These are phyloP conservation scores for Frankliniella intonsa DNA, from an alignment of 2,888 invertebrate species.

Conservation along the genomic window DNA sequence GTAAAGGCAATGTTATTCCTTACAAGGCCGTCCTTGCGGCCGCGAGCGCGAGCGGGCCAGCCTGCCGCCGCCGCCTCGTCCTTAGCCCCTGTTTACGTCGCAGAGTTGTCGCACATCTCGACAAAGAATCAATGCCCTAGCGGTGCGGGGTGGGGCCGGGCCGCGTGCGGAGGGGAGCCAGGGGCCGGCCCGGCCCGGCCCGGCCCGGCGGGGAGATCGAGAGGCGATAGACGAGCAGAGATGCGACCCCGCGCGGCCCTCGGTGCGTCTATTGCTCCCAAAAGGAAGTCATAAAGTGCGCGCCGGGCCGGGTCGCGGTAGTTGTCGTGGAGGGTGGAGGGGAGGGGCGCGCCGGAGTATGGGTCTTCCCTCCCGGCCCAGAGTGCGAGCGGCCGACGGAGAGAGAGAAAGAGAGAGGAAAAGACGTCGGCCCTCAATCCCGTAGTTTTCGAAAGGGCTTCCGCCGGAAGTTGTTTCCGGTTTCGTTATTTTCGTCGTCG, in stretches of 20 bases:
- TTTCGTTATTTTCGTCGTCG: constrained; percentile 21
- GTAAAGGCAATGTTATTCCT: background rate
- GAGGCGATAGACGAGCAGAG: constrained; percentile 2
- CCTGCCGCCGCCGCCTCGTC: too few species aligned
- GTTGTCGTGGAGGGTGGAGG: too few species aligned
- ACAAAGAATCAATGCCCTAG: too few species aligned
- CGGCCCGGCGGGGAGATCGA: background rate
- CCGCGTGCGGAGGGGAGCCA: too few species aligned
- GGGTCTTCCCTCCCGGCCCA: constrained; percentile 11
- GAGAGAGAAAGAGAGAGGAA: background rate
- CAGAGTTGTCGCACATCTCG: too few species aligned
- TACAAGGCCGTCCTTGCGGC: too few species aligned
- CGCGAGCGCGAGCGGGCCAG: too few species aligned
- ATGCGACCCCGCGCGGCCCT: background rate
- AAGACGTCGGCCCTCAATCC: background rate
- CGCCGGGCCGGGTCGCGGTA: background rate
- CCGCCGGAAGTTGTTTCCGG: background rate
- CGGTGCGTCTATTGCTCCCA: background rate
- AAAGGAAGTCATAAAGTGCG: constrained; percentile 25
- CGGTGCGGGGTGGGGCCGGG: background rate
- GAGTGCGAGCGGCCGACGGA: background rate
- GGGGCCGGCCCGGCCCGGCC: too few species aligned
- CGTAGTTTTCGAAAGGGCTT: constrained; percentile 15
- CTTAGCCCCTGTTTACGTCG: too few species aligned
- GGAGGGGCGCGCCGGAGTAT: background rate